These are phyloP conservation scores for Coreoperca whiteheadi DNA, from an alignment of 2,113 vertebrate species.

Conservation along the genomic window DNA sequence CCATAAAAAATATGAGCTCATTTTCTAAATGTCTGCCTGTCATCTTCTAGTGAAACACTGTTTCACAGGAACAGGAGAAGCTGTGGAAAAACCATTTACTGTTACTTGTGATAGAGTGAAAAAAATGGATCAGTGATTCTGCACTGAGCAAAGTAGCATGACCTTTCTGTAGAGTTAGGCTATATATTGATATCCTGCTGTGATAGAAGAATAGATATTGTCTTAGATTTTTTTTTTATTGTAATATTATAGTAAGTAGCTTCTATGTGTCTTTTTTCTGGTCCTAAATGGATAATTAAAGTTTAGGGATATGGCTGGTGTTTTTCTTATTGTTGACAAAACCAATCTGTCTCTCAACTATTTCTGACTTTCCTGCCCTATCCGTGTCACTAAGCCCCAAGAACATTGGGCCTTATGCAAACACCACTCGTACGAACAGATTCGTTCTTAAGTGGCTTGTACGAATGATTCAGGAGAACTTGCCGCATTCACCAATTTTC, in stretches of 20 bases:
- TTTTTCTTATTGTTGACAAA: not conserved
- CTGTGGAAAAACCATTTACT: constrained; percentile 20
- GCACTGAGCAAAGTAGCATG: not conserved
- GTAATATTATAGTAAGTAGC: not conserved
- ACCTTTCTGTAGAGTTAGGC: not conserved
- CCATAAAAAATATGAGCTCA: constrained; percentile 46
- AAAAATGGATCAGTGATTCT: constrained; percentile 19
- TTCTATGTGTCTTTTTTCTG: not conserved
- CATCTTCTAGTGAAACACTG: constrained; percentile 20
- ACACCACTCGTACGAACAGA: too few species aligned
- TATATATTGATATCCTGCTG: not conserved
- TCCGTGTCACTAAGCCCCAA: not conserved
- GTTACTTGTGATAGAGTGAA: not conserved
- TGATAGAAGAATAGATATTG: not conserved
- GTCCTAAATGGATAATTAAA: not conserved
- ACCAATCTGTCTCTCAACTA: not conserved
- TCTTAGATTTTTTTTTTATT: not conserved
- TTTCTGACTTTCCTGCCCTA: not conserved
- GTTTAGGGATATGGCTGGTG: not conserved
- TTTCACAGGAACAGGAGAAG: constrained; percentile 52
- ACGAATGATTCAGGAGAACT: too few species aligned
- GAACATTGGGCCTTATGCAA: not conserved
- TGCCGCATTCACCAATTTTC: too few species aligned
- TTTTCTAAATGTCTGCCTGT: constrained; percentile 1
- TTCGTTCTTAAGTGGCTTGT: too few species aligned